phyloP scores from a whole-genome alignment of 1,140 invertebrate genomes.

The Leptinotarsa defecta region DNA sequence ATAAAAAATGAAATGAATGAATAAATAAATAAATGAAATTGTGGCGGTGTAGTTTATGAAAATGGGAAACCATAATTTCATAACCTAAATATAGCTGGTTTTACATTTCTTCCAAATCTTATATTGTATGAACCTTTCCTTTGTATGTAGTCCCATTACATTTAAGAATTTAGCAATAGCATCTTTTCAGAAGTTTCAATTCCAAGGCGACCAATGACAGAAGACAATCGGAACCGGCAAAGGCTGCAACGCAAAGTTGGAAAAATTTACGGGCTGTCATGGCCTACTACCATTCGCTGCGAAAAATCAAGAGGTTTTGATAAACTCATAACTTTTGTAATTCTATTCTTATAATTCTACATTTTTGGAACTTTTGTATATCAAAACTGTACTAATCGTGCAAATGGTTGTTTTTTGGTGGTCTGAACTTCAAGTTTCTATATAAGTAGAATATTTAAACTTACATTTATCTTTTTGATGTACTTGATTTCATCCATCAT shows the following conservation, averaged over 20 bases:
- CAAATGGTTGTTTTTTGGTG: slow-evolving; percentile 21
- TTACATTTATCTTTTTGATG: slow-evolving; percentile 24
- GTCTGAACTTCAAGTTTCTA: slow-evolving; percentile 21
- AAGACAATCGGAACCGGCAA: slow-evolving; percentile 46
- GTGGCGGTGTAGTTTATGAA: too few species aligned
- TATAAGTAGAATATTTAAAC: slow-evolving; percentile 11
- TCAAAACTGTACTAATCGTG: slow-evolving; percentile 1
- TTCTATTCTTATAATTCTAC: slow-evolving; percentile 24
- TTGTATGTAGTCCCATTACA: background rate
- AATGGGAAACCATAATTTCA: too few species aligned
- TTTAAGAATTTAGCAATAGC: slow-evolving; percentile 19
- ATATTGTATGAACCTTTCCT: background rate
- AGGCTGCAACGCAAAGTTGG: slow-evolving; percentile 78
- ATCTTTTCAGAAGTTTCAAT: slow-evolving; percentile 27
- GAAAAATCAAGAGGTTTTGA: slow-evolving; percentile 82
- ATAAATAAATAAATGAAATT: too few species aligned
- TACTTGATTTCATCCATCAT: slow-evolving; percentile 14
- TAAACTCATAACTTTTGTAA: slow-evolving; percentile 22
- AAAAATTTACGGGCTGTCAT: slow-evolving; percentile 82
- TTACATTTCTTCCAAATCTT: background rate
- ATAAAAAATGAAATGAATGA: too few species aligned
- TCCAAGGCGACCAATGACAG: slow-evolving; percentile 29
- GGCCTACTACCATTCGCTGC: slow-evolving; percentile 83
- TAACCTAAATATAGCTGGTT: too few species aligned
- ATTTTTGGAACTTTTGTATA: slow-evolving; percentile 20